These are phyloP conservation scores for Tetragnatha montana DNA, from an alignment of 2,888 invertebrate species.

Conservation along the genomic window DNA sequence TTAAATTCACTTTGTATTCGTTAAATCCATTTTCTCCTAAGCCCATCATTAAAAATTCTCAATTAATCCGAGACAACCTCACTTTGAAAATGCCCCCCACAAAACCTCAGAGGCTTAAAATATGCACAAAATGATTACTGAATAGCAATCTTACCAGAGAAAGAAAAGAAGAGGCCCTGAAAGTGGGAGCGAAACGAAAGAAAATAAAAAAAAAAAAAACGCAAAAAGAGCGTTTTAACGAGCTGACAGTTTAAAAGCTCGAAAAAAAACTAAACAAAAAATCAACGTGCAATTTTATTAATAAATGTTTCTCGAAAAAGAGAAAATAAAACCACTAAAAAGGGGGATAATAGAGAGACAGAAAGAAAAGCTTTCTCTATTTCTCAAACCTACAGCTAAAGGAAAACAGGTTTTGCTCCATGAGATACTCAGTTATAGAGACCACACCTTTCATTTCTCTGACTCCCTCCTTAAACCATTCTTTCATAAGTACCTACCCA, in stretches of 20 bases:
- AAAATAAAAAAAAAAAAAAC: conserved; percentile 5
- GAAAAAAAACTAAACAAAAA: conserved; percentile 21
- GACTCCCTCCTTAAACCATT: conserved; percentile 52
- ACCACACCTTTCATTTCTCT: conserved; percentile 64
- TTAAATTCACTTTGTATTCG: too few relatives aligned
- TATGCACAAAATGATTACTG: not conserved
- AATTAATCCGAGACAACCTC: not conserved
- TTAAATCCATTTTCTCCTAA: too few relatives aligned
- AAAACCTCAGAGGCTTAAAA: not conserved
- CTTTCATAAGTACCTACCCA: conserved; percentile 64
- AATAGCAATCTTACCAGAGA: not conserved
- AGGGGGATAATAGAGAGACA: not conserved
- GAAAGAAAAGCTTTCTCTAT: conserved; percentile 37
- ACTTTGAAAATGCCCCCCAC: not conserved
- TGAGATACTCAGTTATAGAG: conserved; percentile 48
- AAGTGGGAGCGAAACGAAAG: not conserved
- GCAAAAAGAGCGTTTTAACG: conserved; percentile 26
- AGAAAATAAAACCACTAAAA: conserved; percentile 20
- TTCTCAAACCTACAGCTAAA: conserved; percentile 60
- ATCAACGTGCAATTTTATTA: conserved; percentile 53
- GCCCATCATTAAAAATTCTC: not conserved
- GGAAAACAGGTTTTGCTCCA: conserved; percentile 62
- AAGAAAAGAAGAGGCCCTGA: not conserved
- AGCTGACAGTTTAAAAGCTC: conserved; percentile 56
- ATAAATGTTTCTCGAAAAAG: conserved; percentile 45